phyloP scores from a whole-genome alignment of 2,888 invertebrate species.

The Carcina quercana region DNA sequence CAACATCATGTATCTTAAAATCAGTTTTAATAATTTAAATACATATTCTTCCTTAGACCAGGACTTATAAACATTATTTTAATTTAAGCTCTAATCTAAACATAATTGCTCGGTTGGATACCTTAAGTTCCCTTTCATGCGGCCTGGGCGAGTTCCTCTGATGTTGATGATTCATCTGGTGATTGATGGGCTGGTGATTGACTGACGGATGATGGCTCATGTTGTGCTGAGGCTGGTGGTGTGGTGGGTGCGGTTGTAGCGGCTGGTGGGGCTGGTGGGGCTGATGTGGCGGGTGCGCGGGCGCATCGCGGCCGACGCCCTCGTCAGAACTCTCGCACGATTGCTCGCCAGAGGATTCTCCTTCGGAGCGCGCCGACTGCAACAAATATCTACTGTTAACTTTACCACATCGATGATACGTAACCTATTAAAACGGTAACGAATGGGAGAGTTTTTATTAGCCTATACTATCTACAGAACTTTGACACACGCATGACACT shows the following conservation, averaged over 20 bases:
- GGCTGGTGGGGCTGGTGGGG: constrained; percentile 27
- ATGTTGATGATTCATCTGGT: constrained; percentile 42
- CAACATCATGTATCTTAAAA: neutral
- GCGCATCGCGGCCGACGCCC: constrained; percentile 60
- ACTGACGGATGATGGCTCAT: constrained; percentile 40
- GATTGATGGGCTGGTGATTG: constrained; percentile 31
- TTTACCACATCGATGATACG: too few species aligned
- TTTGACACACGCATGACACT: too few species aligned
- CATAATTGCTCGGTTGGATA: too few species aligned
- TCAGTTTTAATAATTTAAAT: too few species aligned
- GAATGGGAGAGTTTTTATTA: neutral
- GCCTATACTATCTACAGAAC: too few species aligned
- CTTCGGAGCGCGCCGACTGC: constrained; percentile 65
- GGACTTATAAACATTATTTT: too few species aligned
- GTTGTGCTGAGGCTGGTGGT: constrained; percentile 31
- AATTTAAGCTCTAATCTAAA: too few species aligned
- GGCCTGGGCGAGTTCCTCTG: constrained; percentile 58
- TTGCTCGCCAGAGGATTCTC: constrained; percentile 63
- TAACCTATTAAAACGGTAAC: too few species aligned
- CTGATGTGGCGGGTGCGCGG: constrained; percentile 28
- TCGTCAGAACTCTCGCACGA: constrained; percentile 68
- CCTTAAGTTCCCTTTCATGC: constrained; percentile 55
- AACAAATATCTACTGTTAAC: too few species aligned
- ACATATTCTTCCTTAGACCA: too few species aligned
- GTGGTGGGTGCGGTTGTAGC: constrained; percentile 29